Evolutionary conservation across 2,888 invertebrate genomes (phyloP), one percentile per base, ranked within the genome.

Genomic region (Parthenolecanium corni): DNA sequence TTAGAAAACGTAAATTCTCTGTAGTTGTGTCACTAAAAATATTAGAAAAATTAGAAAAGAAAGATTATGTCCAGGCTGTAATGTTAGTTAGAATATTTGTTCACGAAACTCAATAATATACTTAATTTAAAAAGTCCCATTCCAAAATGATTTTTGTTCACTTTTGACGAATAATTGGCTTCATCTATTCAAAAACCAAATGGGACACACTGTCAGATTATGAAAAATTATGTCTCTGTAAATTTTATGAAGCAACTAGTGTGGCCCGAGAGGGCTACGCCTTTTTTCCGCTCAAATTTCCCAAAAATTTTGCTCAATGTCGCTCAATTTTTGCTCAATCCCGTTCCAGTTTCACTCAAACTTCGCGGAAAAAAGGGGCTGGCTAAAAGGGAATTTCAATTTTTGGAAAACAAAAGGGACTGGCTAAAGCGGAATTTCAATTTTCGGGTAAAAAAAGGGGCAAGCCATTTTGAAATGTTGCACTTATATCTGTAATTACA

Each of bases 1-100:
- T 87, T 46, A 96, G 75, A 71, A 83, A 93, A 52, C 77, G 76
- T 65, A 96, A 76, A 74, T 90, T 93, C 66, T 87, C 83, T 0
- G 83, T 80, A 62, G 85, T 84, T 66, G 89, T 74, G 73, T 95
- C 88, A 52, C 92, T 93, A 9, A 31, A 31, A 31, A 31, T n/a
- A 31, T 4, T 31, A 9, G 9, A 6, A 6, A 31, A 31, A 4
- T 9, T 9, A 31, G 5, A 20, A 49, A 21, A 11, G 18, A 12
- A 14, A 6, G 9, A 31, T 31, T 31, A 31, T 4, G 31, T 4
- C 5, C 4, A 9, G 31, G 9, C 5, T 9, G 31, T 9, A 31
- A n/a, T n/a, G 31, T 31, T 9, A 31, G 31, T 31, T 6, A 31
- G 31, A 31, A 31, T 31, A 6, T 31, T 31, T 31, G 31, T 31